Evolutionary conservation across 2,888 invertebrate species (phyloP).

Genomic region (Ectropis crepuscularia): DNA sequence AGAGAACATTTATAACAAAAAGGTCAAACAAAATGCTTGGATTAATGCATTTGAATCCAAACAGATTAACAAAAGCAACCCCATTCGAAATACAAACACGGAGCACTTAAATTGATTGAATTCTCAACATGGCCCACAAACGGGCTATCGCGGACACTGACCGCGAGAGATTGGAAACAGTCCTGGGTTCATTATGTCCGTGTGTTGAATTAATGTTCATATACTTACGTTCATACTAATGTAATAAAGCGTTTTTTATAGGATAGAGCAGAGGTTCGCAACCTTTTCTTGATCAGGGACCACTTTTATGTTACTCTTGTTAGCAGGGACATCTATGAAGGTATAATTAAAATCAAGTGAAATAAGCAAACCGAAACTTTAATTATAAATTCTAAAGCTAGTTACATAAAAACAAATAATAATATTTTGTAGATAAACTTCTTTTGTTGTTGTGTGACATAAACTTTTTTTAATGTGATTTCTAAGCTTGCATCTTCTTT

Average conservation of each 20-base stretch:
- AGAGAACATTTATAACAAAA: neutral
- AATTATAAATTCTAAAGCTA: neutral
- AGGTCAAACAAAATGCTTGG: neutral
- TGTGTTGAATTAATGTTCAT: neutral
- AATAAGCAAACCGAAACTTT: neutral
- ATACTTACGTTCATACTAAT: too few species aligned
- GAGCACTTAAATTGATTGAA: constrained; percentile 9
- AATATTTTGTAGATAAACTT: too few species aligned
- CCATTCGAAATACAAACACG: neutral
- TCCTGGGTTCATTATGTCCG: neutral
- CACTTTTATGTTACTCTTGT: too few species aligned
- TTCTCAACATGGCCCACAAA: neutral
- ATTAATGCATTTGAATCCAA: neutral
- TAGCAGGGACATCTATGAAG: too few species aligned
- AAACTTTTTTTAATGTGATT: too few species aligned
- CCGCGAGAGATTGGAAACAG: constrained; percentile 8
- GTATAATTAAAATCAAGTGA: too few species aligned
- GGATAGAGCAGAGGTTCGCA: too few species aligned
- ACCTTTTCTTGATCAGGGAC: too few species aligned
- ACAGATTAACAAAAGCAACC: neutral
- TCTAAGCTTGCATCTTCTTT: too few species aligned
- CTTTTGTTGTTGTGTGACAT: too few species aligned
- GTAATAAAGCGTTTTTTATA: too few species aligned
- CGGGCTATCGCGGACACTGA: neutral
- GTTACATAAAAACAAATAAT: too few species aligned